These are phyloP conservation scores for Stichopus chloronotus DNA, from an alignment of 35 echinoderm and acorn worm species.

Conservation along the genomic window DNA sequence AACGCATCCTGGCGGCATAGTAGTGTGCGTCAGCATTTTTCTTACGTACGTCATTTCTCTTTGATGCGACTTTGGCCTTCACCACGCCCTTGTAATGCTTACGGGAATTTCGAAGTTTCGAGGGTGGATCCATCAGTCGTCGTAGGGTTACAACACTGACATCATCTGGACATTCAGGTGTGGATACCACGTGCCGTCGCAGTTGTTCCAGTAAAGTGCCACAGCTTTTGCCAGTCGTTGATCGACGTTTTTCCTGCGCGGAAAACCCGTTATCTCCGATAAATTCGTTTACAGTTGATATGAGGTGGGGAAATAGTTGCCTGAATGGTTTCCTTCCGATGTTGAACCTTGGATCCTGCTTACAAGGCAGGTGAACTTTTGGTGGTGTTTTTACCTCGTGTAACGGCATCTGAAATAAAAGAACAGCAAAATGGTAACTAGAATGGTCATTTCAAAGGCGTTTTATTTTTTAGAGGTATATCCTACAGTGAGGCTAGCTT, in stretches of 20 bases:
- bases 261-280: slow-evolving; percentile 10
- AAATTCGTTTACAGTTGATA: slow-evolving; percentile 16
- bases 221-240: slow-evolving; percentile 1
- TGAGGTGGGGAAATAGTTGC: neutral
- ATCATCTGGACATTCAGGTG: neutral
- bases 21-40: neutral
- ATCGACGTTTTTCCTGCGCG: neutral
- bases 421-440: neutral
- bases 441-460: neutral
- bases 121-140: slow-evolving; percentile 14
- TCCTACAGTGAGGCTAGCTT: neutral
- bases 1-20: slow-evolving; percentile 34
- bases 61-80: slow-evolving; percentile 25
- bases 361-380: neutral
- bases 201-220: neutral
- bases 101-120: neutral
- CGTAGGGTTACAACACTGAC: neutral
- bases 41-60: slow-evolving; percentile 26
- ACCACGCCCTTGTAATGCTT: slow-evolving; percentile 13
- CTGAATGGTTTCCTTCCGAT: slow-evolving; percentile 32
- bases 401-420: neutral
- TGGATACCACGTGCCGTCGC: neutral
- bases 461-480: neutral
- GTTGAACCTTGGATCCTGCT: slow-evolving; percentile 6
- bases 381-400: slow-evolving; percentile 10